These are phyloP conservation scores for Chloropsis cyanopogon DNA, from an alignment of 2,113 vertebrate genomes.

Conservation along the genomic window DNA sequence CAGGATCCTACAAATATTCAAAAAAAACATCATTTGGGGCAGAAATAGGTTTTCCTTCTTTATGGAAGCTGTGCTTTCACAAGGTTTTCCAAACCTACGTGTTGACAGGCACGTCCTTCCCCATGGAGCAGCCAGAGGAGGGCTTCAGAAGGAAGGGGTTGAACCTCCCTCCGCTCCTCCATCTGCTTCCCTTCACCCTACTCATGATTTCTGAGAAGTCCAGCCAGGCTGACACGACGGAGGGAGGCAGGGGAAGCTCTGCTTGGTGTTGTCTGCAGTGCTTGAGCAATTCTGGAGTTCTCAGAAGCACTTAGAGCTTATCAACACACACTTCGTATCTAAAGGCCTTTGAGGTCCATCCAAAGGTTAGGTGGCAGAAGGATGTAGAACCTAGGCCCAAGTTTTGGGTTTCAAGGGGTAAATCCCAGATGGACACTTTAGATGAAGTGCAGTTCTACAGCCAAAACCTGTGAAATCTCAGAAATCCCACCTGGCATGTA, in stretches of 20 bases:
- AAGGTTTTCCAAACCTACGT: not conserved
- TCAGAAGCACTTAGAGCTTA: not conserved
- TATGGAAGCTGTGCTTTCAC: not conserved
- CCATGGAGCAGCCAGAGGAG: not conserved
- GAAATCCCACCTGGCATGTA: not conserved
- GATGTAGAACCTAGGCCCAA: not conserved
- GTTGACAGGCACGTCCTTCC: not conserved
- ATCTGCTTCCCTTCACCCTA: not conserved
- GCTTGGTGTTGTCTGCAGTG: not conserved
- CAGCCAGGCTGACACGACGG: fast-evolving
- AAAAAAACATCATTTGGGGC: not conserved
- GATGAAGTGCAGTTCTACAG: not conserved
- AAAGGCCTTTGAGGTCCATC: not conserved
- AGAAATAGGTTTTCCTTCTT: not conserved
- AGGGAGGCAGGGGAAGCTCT: conserved; percentile 31
- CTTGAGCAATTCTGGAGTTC: conserved; percentile 51
- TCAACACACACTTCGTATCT: not conserved
- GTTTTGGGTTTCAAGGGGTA: not conserved
- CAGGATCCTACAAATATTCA: not conserved
- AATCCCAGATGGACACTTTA: not conserved
- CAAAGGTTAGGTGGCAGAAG: not conserved
- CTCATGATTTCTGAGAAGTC: conserved; percentile 35
- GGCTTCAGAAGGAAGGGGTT: not conserved
- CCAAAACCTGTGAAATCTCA: not conserved
- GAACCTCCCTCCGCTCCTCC: not conserved